These are phyloP conservation scores for Gisinianus flammeolus DNA, from an alignment of 2,888 invertebrate species.

Conservation along the genomic window DNA sequence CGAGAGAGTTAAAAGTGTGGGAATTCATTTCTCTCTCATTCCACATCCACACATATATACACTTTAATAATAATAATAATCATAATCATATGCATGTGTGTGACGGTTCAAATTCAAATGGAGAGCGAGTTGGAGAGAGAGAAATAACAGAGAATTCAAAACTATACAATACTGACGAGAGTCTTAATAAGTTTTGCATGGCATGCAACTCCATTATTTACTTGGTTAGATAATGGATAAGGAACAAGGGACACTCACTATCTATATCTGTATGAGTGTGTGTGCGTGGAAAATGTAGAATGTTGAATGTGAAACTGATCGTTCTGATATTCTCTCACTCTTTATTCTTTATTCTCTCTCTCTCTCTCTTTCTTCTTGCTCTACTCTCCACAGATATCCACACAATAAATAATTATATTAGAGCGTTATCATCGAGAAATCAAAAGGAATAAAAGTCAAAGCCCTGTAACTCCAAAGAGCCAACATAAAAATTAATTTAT, in stretches of 20 bases:
- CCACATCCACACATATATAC: background rate
- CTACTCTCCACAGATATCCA: background rate
- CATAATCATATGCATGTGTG: background rate
- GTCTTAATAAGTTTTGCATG: background rate
- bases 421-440: constrained; percentile 14
- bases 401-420: constrained; percentile 19
- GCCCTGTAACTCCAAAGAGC: background rate
- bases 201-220: constrained; percentile 6
- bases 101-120: background rate
- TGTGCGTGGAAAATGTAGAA: background rate
- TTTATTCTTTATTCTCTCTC: background rate
- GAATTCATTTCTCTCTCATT: constrained; percentile 16
- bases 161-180: background rate
- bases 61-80: background rate
- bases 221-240: background rate
- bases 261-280: background rate
- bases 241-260: background rate
- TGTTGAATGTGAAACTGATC: background rate
- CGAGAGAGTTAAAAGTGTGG: constrained; percentile 25
- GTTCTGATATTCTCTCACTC: background rate
- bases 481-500: constrained; percentile 37
- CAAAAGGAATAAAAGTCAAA: constrained; percentile 25
- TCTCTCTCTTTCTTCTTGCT: constrained; percentile 1
- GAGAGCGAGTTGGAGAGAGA: no score
- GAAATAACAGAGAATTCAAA: background rate